Conservation (phyloP, 2,113 vertebrate genomes). For the Agelaius tricolor region DNA sequence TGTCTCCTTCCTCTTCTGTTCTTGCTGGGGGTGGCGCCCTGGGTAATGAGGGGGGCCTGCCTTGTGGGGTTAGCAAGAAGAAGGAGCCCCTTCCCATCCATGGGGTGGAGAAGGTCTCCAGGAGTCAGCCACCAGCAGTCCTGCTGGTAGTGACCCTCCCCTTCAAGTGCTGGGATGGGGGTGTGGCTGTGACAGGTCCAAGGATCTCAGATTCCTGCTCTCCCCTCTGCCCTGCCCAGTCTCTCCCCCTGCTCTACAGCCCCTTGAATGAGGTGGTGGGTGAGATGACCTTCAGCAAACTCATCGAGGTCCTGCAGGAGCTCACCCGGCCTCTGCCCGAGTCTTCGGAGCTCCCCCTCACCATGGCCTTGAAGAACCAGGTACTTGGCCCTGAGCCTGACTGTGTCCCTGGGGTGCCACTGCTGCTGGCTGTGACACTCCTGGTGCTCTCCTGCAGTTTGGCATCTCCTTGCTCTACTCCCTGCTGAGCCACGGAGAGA, state of each 20-base stretch:
- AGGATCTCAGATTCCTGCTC: not conserved
- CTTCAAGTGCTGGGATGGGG: not conserved
- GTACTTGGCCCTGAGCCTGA: conserved; percentile 35
- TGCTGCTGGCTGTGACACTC: rapidly evolving
- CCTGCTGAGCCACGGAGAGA: conserved; percentile 89
- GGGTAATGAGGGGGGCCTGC: not conserved
- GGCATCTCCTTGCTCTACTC: conserved; percentile 93
- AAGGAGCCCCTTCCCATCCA: not conserved
- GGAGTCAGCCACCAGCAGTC: not conserved
- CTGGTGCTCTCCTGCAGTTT: conserved; percentile 76
- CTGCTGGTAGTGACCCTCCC: not conserved
- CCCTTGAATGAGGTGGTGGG: conserved; percentile 80
- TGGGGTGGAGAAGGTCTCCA: not conserved
- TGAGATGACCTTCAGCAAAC: conserved; percentile 83
- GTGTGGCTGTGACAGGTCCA: not conserved
- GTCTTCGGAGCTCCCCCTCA: conserved; percentile 66
- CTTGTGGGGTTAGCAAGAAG: not conserved
- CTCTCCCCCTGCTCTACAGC: conserved; percentile 85
- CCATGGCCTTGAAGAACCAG: conserved; percentile 89
- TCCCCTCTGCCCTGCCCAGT: conserved; percentile 66
- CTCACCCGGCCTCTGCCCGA: conserved; percentile 72
- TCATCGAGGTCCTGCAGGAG: conserved; percentile 83
- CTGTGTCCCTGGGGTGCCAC: rapidly evolving
- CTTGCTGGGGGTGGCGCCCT: not conserved
- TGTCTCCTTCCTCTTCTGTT: not conserved